Evolutionary conservation across 2,797 vertebrate genomes (phyloP), one percentile per base, ranked within the genome.

Genomic region (Hybognathus amarus): DNA sequence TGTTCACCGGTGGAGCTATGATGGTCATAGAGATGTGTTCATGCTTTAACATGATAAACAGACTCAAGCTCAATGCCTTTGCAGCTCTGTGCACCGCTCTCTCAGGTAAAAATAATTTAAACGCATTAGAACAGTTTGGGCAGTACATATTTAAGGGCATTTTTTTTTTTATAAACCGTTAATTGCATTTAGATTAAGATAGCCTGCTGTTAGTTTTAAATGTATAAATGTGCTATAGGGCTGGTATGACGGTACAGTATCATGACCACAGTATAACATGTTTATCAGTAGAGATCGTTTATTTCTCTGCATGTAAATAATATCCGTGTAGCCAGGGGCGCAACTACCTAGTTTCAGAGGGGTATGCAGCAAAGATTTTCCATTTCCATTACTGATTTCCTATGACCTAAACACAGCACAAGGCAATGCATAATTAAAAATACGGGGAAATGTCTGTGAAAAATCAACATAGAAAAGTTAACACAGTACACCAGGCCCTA

Each of bases 51-150:
- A 80, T 94, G 75, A 95, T 97, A 69, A 95, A 94, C 87, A 95
- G 96, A 82, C 92, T 98, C 30, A 97, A 97, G 90, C 94, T 97
- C 88, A 97, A 96, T 22, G 96, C 96, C 89, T 97, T 96, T 33
- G 96, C 97, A 47, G 97, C 97, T 52, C 89, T 97, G 83, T 95
- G 96, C 91, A 97, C 93, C 0, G 96, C 96, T 66, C 88, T 97
- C n/a, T 96, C 96, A 96, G 97, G 97, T 97, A 95, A 83, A 64
- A 40, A 42, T 15, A 13, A 24, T 42, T 56, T 73, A 70, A 77
- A 50, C n/a, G 8, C 11, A 27, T n/a, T 1, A 42, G 22, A 24
- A 6, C 22, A n/a, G 3, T 17, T 15, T 12, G 67, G 67, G 12
- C 3, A 1, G 38, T 22, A 69, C 22, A 42, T 4, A 24, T 18